Percentiles rank a stretch among this genome's conserved stretches.
Conservation (phyloP, 2,888 invertebrate genomes). For the Adelphocoris suturalis region DNA sequence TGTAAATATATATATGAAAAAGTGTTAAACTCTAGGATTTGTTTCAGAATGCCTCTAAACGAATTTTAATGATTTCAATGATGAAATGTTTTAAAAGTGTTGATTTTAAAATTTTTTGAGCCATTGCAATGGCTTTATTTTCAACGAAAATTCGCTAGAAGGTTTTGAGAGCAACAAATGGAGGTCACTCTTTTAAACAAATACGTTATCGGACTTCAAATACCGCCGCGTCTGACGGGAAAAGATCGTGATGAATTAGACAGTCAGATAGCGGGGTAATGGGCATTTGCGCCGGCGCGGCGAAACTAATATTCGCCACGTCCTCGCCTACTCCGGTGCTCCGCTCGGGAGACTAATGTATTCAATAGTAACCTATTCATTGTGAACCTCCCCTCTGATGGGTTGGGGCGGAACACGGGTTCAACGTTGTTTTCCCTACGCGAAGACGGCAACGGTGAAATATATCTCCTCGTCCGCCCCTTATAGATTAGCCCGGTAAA, state of each 20-base stretch:
- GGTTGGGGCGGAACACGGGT: slow-evolving; percentile 43
- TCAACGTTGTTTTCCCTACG: slow-evolving; percentile 1
- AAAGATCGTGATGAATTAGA: not conserved
- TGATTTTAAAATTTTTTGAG: too few species aligned
- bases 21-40: too few species aligned
- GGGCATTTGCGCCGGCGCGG: not conserved
- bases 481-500: slow-evolving; percentile 49
- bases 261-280: not conserved
- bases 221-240: not conserved
- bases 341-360: slow-evolving; percentile 14
- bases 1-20: too few species aligned
- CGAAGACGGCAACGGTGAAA: not conserved
- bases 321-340: not conserved
- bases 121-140: too few species aligned
- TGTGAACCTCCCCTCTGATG: not conserved
- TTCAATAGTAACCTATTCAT: slow-evolving; percentile 41
- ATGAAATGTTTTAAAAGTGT: too few species aligned
- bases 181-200: not conserved
- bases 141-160: too few species aligned
- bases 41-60: too few species aligned
- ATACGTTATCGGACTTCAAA: not conserved
- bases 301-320: slow-evolving; percentile 17
- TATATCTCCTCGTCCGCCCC: slow-evolving; percentile 1
- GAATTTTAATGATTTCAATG: too few species aligned
- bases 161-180: not conserved